Evolutionary conservation across 2,888 invertebrate species (phyloP), one percentile per base, ranked within the genome.

Genomic region (Pogonocherus hispidulus): DNA sequence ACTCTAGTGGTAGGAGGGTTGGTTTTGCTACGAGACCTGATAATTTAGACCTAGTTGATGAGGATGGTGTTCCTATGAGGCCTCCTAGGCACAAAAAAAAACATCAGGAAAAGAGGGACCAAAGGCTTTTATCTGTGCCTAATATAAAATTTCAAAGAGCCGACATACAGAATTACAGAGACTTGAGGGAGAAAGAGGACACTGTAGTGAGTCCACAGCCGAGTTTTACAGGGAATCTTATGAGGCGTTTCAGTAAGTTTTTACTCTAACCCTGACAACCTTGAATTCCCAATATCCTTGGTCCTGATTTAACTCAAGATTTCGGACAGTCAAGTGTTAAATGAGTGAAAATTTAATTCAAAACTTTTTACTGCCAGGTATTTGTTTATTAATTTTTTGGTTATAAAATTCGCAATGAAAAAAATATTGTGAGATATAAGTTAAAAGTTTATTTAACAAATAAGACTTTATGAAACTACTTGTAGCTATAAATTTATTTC

Each of bases 241-340:
- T 93, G 88, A 90, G 94, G 85, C 91, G 94, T 89, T 93, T 94
- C 91, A 94, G 94, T 95, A 94, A 95, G 95, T 94, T 90, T 76
- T 74, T 63, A 77, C 47, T 75, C 67, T 70, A 72, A 62, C 66
- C 60, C 47, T 47, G 23, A 46, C 37, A 19, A 47, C 66, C 67
- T 57, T 59, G 47, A 27, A 32, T 14, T 35, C 46, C 32, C 55
- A 44, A 57, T 60, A 46, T 71, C 66, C 71, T 63, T 46, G 47
- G 57, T 54, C 69, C 68, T 46, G 44, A 8, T 66, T 55, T 60
- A 56, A 49, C 18, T 56, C 54, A 37, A n/a, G n/a, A n/a, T n/a
- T n/a, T n/a, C 20, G 68, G 66, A 68, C 71, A 65, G 67, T 70
- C 71, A 68, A 70, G 65, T 71, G 59, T 22, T 60, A 44, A 32